Evolutionary conservation across 2,888 invertebrate species (phyloP).

Genomic region (Agriopis marginaria): DNA sequence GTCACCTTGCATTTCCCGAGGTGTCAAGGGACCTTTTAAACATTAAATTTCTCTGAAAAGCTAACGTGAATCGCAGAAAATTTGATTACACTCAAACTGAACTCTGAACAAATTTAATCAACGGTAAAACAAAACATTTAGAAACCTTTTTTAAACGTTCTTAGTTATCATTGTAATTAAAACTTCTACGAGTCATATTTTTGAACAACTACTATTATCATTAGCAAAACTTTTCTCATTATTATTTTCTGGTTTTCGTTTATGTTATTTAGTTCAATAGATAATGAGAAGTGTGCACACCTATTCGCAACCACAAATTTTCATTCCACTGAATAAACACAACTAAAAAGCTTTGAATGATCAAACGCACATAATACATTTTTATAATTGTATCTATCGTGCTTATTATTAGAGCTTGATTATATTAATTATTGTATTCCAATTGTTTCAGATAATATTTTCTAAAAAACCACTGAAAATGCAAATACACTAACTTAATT

Average conservation of each 20-base stretch:
- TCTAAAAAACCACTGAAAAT: too few relatives aligned
- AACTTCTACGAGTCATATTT: not conserved
- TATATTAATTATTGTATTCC: too few relatives aligned
- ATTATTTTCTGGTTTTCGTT: not conserved
- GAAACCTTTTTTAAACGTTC: too few relatives aligned
- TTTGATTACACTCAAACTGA: conserved; percentile 10
- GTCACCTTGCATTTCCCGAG: conserved; percentile 7
- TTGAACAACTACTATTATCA: too few relatives aligned
- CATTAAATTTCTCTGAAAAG: conserved; percentile 14
- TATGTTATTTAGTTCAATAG: not conserved
- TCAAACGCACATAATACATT: too few relatives aligned
- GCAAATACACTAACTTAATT: too few relatives aligned
- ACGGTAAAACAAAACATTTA: not conserved
- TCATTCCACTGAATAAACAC: not conserved
- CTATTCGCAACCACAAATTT: not conserved
- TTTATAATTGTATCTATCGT: too few relatives aligned
- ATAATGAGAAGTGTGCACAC: not conserved
- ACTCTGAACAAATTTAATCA: not conserved
- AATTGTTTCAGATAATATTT: too few relatives aligned
- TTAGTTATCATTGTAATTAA: not conserved
- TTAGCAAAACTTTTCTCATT: not conserved
- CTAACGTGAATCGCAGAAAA: conserved; percentile 4
- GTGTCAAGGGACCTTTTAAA: conserved; percentile 9
- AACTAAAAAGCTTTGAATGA: not conserved
- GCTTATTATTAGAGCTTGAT: too few relatives aligned